Evolutionary conservation across 2,797 vertebrate species (phyloP).

Genomic region (Cetoscarus ocellatus): DNA sequence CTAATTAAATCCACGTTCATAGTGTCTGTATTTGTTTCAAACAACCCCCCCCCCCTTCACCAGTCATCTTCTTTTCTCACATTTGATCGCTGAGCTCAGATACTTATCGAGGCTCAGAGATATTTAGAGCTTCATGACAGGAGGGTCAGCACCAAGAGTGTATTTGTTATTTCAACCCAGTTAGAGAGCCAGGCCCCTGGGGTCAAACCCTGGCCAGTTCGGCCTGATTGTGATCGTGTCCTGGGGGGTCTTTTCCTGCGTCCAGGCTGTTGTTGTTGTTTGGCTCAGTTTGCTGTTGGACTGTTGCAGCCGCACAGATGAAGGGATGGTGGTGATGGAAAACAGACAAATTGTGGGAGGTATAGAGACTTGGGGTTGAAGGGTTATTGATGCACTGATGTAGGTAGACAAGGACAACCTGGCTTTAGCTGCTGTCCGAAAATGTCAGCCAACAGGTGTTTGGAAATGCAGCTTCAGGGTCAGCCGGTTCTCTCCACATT

Average conservation of each 20-base stretch:
- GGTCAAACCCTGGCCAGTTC: constrained; percentile 69
- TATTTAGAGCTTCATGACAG: constrained; percentile 63
- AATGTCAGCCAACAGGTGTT: constrained; percentile 67
- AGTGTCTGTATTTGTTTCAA: constrained; percentile 42
- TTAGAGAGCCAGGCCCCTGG: constrained; percentile 55
- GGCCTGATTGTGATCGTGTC: constrained; percentile 67
- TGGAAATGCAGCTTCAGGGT: constrained; percentile 19
- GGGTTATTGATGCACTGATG: constrained; percentile 61
- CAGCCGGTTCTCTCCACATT: constrained; percentile 15
- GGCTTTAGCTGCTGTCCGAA: constrained; percentile 30
- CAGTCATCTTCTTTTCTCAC: constrained; percentile 54
- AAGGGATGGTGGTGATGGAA: constrained; percentile 58
- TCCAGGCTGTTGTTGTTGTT: constrained; percentile 72
- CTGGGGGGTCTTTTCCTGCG: constrained; percentile 68
- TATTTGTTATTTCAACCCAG: constrained; percentile 77
- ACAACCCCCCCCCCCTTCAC: constrained; percentile 13
- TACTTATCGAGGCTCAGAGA: constrained; percentile 65
- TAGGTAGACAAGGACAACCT: constrained; percentile 56
- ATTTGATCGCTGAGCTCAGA: constrained; percentile 54
- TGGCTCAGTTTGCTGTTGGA: constrained; percentile 70
- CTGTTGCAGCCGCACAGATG: constrained; percentile 65
- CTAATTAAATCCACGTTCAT: constrained; percentile 71
- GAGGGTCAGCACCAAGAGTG: constrained; percentile 53
- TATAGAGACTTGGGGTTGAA: constrained; percentile 63
- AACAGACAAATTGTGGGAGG: constrained; percentile 80